Base-by-base conservation (phyloP, 1,140 invertebrate species). In the Apis dorsata region DNA sequence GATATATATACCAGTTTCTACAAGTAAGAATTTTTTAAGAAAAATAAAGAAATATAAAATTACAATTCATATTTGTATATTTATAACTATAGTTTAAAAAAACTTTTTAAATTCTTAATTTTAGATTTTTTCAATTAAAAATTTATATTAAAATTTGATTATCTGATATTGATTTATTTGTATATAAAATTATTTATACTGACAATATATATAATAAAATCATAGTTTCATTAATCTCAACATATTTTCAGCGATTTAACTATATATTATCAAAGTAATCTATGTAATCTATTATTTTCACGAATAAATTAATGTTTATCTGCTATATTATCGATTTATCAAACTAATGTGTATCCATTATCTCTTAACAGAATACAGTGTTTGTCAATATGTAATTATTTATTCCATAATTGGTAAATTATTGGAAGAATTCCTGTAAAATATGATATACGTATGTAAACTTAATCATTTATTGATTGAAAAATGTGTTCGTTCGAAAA, bases 11-110 rank as follows among this genome's bases (percentile, higher is more conserved):
- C 49, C 55, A 0, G 66, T 83, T 51, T 15, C 28, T 1, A 76
- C 21, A 28, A 71, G 81, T 83, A 83, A 83, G 75, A n/a, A 28
- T 3, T 0, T 34, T 28, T 57, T 4, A 44, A 66, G 2, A 44
- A 44, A 34, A 34, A 34, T 34, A 44, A 44, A 44, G 5, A 44
- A 44, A 44, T 44, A 44, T 44, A 44, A 44, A 44, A 44, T 44
- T 44, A 44, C 7, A 44, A 44, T 44, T 44, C 34, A 44, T 44
- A 44, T 44, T 44, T 44, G 34, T 44, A 44, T 44, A 44, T 44
- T 44, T 44, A 4, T 44, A 44, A 44, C 5, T 44, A 44, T 44
- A 44, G 34, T 44, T 44, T 44, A 4, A 34, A 34, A 34, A 44
- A 44, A 7, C 7, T 44, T 44, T 44, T 7, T 44, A 44, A 44